Conservation (phyloP, 2,888 invertebrate genomes). For the Platerodrilus igneus region DNA sequence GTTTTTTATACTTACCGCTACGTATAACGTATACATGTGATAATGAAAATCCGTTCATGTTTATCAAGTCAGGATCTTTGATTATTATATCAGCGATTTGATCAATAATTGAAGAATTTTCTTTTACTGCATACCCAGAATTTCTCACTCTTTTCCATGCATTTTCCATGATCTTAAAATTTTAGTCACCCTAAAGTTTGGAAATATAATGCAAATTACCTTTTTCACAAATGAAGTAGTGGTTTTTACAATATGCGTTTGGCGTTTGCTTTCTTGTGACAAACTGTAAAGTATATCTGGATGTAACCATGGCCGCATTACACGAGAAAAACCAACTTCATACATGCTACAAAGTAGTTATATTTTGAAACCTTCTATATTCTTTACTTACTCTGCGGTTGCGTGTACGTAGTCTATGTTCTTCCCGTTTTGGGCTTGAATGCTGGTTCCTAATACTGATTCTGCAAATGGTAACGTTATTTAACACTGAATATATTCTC, state of each 20-base stretch:
- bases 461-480: constrained; percentile 10
- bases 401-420: constrained; percentile 10
- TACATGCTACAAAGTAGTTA: constrained; percentile 20
- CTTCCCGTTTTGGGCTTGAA: constrained; percentile 12
- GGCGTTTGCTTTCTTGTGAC: constrained; percentile 11
- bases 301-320: constrained; percentile 21
- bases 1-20: constrained; percentile 31
- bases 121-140: not conserved
- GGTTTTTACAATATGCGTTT: constrained; percentile 2
- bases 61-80: constrained; percentile 27
- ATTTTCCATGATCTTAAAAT: constrained; percentile 2
- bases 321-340: constrained; percentile 9
- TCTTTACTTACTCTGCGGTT: constrained; percentile 8
- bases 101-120: constrained; percentile 28
- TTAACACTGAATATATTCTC: too few species aligned
- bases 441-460: constrained; percentile 9
- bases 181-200: not conserved
- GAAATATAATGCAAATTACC: constrained; percentile 1
- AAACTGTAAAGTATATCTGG: constrained; percentile 13
- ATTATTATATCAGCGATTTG: constrained; percentile 27
- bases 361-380: too few species aligned
- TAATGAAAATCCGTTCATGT: constrained; percentile 28
- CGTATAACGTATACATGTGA: constrained; percentile 34
- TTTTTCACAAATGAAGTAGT: constrained; percentile 12
- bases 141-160: constrained; percentile 9